phyloP scores from a whole-genome alignment of 2,113 vertebrate genomes.

The Sebastes fasciatus region DNA sequence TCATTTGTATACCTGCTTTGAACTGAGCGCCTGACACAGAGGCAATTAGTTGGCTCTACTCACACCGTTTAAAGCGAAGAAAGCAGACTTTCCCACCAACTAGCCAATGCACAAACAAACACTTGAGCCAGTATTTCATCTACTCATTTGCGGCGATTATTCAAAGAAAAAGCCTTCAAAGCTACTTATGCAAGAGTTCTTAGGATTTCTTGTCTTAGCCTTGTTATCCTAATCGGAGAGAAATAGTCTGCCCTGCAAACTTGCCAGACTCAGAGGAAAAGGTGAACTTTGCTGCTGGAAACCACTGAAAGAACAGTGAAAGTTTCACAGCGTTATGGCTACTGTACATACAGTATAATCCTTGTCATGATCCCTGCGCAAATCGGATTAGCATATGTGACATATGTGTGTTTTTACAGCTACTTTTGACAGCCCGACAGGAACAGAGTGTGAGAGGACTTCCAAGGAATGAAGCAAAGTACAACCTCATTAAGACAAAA shows the following conservation, averaged over 20 bases:
- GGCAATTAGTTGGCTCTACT: conserved; percentile 3
- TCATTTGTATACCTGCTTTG: neutral
- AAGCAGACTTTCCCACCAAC: conserved; percentile 50
- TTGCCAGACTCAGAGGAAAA: conserved; percentile 44
- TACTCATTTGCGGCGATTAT: conserved; percentile 68
- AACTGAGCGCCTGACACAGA: neutral
- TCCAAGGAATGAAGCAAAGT: conserved; percentile 74
- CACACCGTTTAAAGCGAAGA: conserved; percentile 15
- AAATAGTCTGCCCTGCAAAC: conserved; percentile 60
- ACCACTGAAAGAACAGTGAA: conserved; percentile 50
- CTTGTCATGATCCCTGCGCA: conserved; percentile 82
- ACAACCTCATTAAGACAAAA: conserved; percentile 79
- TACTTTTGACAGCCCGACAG: conserved; percentile 74
- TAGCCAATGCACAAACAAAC: conserved; percentile 51
- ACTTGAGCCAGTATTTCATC: conserved; percentile 56
- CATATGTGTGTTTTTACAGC: conserved; percentile 77
- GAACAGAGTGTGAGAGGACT: conserved; percentile 71
- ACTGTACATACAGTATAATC: conserved; percentile 78
- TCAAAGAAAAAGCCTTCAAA: conserved; percentile 61
- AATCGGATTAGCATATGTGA: conserved; percentile 81
- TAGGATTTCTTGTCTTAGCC: conserved; percentile 56
- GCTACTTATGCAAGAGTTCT: conserved; percentile 70
- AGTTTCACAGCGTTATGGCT: conserved; percentile 73
- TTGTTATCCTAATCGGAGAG: conserved; percentile 68
- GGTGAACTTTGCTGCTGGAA: conserved; percentile 71